A percentile compares a stretch with the other conserved stretches of the same genome.
These are phyloP conservation scores for Spea bombifrons DNA, from an alignment of 2,113 vertebrate genomes.

Conservation along the genomic window DNA sequence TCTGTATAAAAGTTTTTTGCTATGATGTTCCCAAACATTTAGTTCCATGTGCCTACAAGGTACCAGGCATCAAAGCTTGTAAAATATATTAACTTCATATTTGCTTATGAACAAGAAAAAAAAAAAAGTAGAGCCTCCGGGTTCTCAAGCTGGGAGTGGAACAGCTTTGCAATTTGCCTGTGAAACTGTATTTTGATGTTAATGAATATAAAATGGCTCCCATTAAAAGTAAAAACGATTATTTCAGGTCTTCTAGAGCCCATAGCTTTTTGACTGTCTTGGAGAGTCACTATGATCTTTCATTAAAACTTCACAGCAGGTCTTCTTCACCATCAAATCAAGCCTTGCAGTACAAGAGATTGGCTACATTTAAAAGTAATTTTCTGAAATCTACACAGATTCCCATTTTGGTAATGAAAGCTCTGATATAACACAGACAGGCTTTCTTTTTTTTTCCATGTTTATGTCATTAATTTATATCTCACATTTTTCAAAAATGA, in stretches of 20 bases:
- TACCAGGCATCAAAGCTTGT: conserved; percentile 88
- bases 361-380: conserved; percentile 92
- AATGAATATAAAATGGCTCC: conserved; percentile 99
- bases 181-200: conserved; percentile 98
- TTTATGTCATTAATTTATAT: conserved; percentile 77
- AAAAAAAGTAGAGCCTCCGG: conserved; percentile 85
- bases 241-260: conserved; percentile 93
- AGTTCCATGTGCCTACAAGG: conserved; percentile 75
- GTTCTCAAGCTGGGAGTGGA: conserved; percentile 97
- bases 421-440: conserved; percentile 75
- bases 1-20: conserved; percentile 62
- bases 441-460: conserved; percentile 64
- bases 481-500: conserved; percentile 77
- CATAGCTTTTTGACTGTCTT: conserved; percentile 88
- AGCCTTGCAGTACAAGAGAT: conserved; percentile 87
- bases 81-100: conserved; percentile 93
- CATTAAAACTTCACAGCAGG: conserved; percentile 97
- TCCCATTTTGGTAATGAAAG: conserved; percentile 87
- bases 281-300: conserved; percentile 95
- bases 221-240: conserved; percentile 99
- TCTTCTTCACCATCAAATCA: conserved; percentile 82
- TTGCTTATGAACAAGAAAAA: conserved; percentile 84
- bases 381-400: conserved; percentile 91
- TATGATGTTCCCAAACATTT: conserved; percentile 68
- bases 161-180: conserved; percentile 99